These are phyloP conservation scores for Phortica magna DNA, from an alignment of 2,888 invertebrate species.

Conservation along the genomic window DNA sequence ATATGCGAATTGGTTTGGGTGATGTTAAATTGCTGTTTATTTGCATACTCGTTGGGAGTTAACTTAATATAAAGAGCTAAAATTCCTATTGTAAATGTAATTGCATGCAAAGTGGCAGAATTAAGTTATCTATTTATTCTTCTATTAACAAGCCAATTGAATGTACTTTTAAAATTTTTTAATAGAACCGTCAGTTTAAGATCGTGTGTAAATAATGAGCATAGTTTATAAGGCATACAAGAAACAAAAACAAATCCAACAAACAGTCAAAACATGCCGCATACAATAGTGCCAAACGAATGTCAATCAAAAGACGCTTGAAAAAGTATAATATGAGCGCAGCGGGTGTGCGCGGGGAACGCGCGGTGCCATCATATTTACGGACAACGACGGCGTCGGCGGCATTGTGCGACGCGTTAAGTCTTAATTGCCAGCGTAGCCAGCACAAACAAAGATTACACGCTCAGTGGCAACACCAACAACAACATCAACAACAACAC, in stretches of 20 bases:
- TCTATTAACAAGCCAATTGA: no score
- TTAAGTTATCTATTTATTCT: no score
- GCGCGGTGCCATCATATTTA: not conserved
- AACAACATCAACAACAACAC: not conserved
- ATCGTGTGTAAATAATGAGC: not conserved
- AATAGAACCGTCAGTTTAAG: no score
- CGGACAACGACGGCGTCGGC: not conserved
- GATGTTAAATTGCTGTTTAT: no score
- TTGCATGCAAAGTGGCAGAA: no score
- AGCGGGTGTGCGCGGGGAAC: not conserved
- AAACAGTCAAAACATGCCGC: not conserved
- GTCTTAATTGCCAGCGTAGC: conserved; percentile 17
- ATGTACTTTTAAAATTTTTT: no score
- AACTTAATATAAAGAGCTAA: no score
- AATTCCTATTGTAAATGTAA: no score
- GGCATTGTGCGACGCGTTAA: not conserved
- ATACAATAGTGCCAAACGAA: not conserved
- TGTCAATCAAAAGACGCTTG: conserved; percentile 7
- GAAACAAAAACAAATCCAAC: no score
- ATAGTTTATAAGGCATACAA: no score
- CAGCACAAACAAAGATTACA: not conserved
- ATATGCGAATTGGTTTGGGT: no score
- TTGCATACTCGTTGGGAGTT: no score
- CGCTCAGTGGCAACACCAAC: not conserved
- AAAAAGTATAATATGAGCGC: not conserved